A percentile compares a stretch with the other conserved stretches of the same genome.
phyloP scores from a whole-genome alignment of 2,888 invertebrate species.

The Catocala sponsa region DNA sequence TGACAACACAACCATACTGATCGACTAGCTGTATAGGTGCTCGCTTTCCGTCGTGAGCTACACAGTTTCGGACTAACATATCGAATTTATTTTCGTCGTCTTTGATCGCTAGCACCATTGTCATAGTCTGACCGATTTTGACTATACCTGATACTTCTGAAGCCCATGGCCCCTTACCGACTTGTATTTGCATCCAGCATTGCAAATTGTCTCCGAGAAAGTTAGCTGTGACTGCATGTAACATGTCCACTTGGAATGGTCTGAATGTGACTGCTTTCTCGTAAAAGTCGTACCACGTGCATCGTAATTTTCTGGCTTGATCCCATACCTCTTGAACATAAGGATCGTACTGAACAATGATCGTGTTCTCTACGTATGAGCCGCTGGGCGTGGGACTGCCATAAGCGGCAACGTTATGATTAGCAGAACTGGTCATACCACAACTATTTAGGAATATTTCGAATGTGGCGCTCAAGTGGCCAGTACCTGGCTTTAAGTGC shows the following conservation, averaged over 20 bases:
- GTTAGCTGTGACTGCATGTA: conserved; percentile 98
- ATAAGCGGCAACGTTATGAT: conserved; percentile 94
- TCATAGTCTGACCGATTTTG: conserved; percentile 98
- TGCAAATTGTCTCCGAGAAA: conserved; percentile 98
- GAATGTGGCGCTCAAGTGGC: conserved; percentile 96
- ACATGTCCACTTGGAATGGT: conserved; percentile 98
- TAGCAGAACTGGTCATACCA: conserved; percentile 97
- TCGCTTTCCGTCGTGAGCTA: conserved; percentile 97
- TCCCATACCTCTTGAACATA: conserved; percentile 98
- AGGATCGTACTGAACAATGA: conserved; percentile 98
- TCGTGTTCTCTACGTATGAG: conserved; percentile 97
- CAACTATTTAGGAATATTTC: conserved; percentile 97
- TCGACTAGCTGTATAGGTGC: conserved; percentile 97
- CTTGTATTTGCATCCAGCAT: conserved; percentile 99
- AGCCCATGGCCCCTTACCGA: conserved; percentile 99
- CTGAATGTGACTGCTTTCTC: conserved; percentile 98
- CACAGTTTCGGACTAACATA: conserved; percentile 97
- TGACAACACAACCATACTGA: conserved; percentile 97
- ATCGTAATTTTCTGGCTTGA: conserved; percentile 96
- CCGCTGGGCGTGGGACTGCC: conserved; percentile 97
- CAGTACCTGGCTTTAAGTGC: conserved; percentile 96
- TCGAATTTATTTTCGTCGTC: conserved; percentile 98
- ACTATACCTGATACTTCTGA: conserved; percentile 98
- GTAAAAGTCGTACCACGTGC: conserved; percentile 98
- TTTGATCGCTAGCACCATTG: conserved; percentile 98